Evolutionary conservation across 2,797 vertebrate genomes (phyloP), one percentile per base, ranked within the genome.

Genomic region (Cryptoprocta ferox): DNA sequence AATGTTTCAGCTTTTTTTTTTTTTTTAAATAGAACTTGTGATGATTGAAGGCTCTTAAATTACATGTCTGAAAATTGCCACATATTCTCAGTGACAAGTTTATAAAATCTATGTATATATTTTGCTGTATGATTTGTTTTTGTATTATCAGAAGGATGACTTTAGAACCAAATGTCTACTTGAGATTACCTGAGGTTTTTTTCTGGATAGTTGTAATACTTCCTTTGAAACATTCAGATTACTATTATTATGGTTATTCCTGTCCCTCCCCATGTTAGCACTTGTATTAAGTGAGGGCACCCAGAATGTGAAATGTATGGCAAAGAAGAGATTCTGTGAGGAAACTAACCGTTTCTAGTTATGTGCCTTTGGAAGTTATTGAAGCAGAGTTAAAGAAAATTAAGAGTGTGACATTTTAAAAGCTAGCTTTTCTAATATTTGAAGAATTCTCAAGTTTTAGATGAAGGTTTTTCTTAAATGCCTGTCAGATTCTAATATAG

Each of bases 321-420:
- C 68, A 83, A 92, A 70, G 70, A 56, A 82, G 61, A 37, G 4
- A 63, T 68, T 88, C 32, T 89, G 5, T 65, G 30, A 70, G 35
- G 70, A 87, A 32, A 45, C 45, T 35, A 3, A 50, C n/a, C 39
- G 9, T 76, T 88, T 84, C 75, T 65, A 68, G 39, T n/a, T 21
- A 2, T 21, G 12, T 83, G n/a, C 24, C 53, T 96, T 97, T 85
- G 48, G 32, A 89, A 85, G 66, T 32, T 82, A 30, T 63, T 93
- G 56, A 87, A 94, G 83, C 80, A 32, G 81, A 30, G 71, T 76
- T 71, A 53, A 91, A 78, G 65, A 61, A 95, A 79, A 84, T 70
- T 61, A 85, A 85, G 13, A 28, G 9, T 42, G 53, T 81, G 75
- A 70, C 6, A 39, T 80, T 95, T 91, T n/a, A 86, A 45, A 32